Evolutionary conservation across 1,140 invertebrate genomes (phyloP).

Genomic region (Lepidurus apus): DNA sequence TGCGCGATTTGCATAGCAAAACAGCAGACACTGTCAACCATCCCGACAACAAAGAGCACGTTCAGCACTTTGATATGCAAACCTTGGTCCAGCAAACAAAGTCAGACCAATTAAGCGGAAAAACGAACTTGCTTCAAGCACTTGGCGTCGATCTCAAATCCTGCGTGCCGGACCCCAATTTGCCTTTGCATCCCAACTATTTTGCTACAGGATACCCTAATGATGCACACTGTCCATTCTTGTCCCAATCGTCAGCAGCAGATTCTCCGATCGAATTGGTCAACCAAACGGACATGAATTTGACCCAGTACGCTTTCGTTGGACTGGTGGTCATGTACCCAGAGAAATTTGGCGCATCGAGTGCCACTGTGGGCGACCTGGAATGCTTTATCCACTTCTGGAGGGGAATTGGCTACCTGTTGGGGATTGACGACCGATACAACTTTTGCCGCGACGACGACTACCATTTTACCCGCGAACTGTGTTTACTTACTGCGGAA

Average conservation of each 20-base stretch:
- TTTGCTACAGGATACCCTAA: neutral
- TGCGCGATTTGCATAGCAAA: neutral
- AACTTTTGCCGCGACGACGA: slow-evolving; percentile 46
- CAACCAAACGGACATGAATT: slow-evolving; percentile 71
- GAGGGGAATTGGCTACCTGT: slow-evolving; percentile 68
- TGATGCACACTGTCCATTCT: neutral
- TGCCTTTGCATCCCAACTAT: neutral
- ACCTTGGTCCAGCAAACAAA: neutral
- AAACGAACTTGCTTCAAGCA: neutral
- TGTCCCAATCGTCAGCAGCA: slow-evolving; percentile 34
- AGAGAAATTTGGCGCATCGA: slow-evolving; percentile 56
- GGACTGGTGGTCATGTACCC: slow-evolving; percentile 64
- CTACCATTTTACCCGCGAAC: slow-evolving; percentile 29
- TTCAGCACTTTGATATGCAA: neutral
- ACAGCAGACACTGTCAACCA: neutral
- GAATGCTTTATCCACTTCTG: slow-evolving; percentile 77
- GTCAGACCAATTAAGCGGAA: neutral
- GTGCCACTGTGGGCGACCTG: slow-evolving; percentile 53
- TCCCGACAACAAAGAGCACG: neutral
- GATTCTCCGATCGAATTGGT: slow-evolving; percentile 40
- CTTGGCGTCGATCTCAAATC: neutral
- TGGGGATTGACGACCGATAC: slow-evolving; percentile 73
- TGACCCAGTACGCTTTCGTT: slow-evolving; percentile 82
- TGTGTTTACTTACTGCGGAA: slow-evolving; percentile 25
- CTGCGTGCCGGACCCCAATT: neutral